Percentiles rank a stretch among this genome's conserved stretches.
These are phyloP conservation scores for Periphyllus acericola DNA, from an alignment of 2,888 invertebrate species.

Conservation along the genomic window DNA sequence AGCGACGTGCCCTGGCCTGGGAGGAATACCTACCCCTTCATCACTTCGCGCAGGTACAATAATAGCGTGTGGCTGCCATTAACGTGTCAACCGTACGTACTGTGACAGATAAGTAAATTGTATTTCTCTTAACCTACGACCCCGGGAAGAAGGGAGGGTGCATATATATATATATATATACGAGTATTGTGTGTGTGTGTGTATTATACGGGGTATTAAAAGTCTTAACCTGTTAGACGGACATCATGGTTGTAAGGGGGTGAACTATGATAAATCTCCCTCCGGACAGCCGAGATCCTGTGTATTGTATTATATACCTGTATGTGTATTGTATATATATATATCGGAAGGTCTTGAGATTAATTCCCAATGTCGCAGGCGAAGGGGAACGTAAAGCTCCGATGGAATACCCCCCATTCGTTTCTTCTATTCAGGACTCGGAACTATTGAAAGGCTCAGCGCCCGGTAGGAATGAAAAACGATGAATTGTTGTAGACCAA, in stretches of 20 bases:
- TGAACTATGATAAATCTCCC: constrained; percentile 54
- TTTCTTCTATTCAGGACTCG: neutral
- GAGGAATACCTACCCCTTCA: neutral
- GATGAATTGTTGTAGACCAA: neutral
- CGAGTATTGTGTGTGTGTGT: neutral
- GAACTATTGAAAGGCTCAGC: constrained; percentile 17
- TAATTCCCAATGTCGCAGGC: constrained; percentile 38
- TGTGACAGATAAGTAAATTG: constrained; percentile 60
- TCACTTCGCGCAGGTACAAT: neutral
- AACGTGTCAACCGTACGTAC: constrained; percentile 41
- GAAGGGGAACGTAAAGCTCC: constrained; percentile 17
- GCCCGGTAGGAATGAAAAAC: constrained; percentile 13
- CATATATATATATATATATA: constrained; percentile 4
- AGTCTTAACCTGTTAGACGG: constrained; percentile 50
- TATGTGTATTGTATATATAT: neutral
- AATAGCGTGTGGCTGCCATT: constrained; percentile 24
- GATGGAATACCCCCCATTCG: neutral
- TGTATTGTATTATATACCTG: neutral
- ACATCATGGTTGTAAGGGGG: constrained; percentile 11
- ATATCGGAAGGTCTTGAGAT: constrained; percentile 30
- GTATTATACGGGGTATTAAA: constrained; percentile 35
- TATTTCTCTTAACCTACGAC: constrained; percentile 55
- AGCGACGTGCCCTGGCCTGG: neutral
- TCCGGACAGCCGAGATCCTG: constrained; percentile 27
- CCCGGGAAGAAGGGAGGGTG: neutral